A percentile compares a stretch with the other conserved stretches of the same genome.
Conservation (phyloP, 2,888 invertebrate genomes). For the Oscheius sp. region DNA sequence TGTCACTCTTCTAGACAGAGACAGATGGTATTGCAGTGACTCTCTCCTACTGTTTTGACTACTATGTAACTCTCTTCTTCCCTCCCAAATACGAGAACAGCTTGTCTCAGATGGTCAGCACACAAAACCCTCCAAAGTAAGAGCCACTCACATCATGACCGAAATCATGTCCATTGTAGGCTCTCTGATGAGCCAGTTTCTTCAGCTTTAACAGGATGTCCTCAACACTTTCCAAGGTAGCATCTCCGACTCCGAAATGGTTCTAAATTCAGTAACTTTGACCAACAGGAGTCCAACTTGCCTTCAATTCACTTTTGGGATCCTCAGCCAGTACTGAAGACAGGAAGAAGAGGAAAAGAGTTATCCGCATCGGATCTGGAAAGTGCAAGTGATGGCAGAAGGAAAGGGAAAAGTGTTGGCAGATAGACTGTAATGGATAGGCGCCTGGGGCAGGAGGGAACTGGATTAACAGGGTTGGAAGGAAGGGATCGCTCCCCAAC, state of each 20-base stretch:
- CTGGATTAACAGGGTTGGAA: too few relatives aligned
- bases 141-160: constrained; percentile 60
- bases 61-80: too few relatives aligned
- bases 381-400: neutral
- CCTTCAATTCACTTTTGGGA: constrained; percentile 18
- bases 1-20: too few relatives aligned
- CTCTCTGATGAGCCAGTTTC: constrained; percentile 60
- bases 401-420: neutral
- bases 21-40: too few relatives aligned
- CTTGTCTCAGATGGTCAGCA: too few relatives aligned
- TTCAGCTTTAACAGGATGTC: constrained; percentile 61
- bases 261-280: constrained; percentile 10
- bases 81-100: too few relatives aligned
- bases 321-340: neutral
- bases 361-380: neutral
- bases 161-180: constrained; percentile 61
- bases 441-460: too few relatives aligned
- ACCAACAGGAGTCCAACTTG: neutral
- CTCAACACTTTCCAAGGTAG: constrained; percentile 56
- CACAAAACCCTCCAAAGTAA: too few relatives aligned
- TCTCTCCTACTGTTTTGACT: too few relatives aligned
- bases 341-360: neutral
- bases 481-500: too few relatives aligned
- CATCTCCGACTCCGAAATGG: constrained; percentile 61
- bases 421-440: too few relatives aligned